A percentile compares a stretch with the other conserved stretches of the same genome.
phyloP scores from a whole-genome alignment of 2,797 vertebrate genomes.

The Sebastes steindachneri region DNA sequence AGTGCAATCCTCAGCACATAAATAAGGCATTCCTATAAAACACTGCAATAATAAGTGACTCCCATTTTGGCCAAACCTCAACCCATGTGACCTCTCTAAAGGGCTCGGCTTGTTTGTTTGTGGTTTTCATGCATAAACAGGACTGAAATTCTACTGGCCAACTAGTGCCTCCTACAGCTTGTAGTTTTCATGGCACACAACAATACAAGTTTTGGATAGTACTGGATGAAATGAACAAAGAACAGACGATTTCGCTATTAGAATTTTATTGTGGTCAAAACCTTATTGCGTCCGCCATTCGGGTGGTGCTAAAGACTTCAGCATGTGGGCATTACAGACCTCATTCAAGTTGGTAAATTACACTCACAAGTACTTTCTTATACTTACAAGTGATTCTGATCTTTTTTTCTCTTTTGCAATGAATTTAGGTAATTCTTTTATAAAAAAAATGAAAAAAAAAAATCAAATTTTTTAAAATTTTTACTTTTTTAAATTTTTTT shows the following conservation, averaged over 20 bases:
- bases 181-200: background rate
- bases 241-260: fast-evolving
- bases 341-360: background rate
- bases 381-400: background rate
- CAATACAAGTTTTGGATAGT: background rate
- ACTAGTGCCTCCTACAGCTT: background rate
- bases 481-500: too few species aligned
- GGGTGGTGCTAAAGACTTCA: background rate
- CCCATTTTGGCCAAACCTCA: constrained; percentile 38
- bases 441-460: too few species aligned
- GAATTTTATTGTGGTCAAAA: background rate
- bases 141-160: background rate
- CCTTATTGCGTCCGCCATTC: background rate
- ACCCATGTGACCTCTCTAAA: constrained; percentile 51
- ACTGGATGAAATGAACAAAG: background rate
- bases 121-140: constrained; percentile 32
- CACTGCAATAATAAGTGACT: constrained; percentile 63
- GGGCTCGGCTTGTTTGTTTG: constrained; percentile 16
- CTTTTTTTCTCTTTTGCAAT: background rate
- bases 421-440: background rate
- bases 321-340: background rate
- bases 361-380: background rate
- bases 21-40: constrained; percentile 69
- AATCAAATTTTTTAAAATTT: background rate
- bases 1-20: constrained; percentile 60